Evolutionary conservation across 1,140 invertebrate species (phyloP).

Genomic region (Drosophila yakuba): DNA sequence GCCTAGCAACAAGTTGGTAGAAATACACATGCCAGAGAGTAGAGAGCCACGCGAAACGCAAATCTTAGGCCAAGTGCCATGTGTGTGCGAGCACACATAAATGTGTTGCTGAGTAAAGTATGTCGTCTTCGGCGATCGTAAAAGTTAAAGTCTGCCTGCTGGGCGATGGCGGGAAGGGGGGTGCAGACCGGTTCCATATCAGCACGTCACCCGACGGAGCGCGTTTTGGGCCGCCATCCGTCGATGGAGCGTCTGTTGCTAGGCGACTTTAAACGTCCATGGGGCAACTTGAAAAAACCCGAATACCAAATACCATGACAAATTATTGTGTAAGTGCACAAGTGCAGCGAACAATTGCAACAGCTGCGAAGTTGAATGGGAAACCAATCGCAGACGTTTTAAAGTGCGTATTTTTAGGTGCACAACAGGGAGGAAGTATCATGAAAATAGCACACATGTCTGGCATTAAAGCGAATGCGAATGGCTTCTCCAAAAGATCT

Average conservation of each 20-base stretch:
- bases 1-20: slow-evolving; percentile 48
- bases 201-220: slow-evolving; percentile 40
- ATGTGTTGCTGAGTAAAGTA: slow-evolving; percentile 28
- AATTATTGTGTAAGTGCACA: slow-evolving; percentile 40
- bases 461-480: neutral
- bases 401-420: slow-evolving; percentile 52
- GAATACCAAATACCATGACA: slow-evolving; percentile 25
- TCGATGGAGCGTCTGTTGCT: slow-evolving; percentile 56
- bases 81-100: neutral
- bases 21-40: neutral
- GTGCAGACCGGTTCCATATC: slow-evolving; percentile 67
- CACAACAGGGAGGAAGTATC: neutral
- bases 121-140: slow-evolving; percentile 58
- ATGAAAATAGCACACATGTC: neutral
- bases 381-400: slow-evolving; percentile 39
- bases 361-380: slow-evolving; percentile 45
- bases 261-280: slow-evolving; percentile 35
- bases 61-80: slow-evolving; percentile 22
- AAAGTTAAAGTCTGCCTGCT: slow-evolving; percentile 13
- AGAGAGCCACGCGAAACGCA: slow-evolving; percentile 19
- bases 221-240: slow-evolving; percentile 15
- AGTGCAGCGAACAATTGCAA: slow-evolving; percentile 50
- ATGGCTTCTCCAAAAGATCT: neutral
- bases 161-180: slow-evolving; percentile 2
- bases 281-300: slow-evolving; percentile 42